A percentile compares a stretch with the other conserved stretches of the same genome.
Conservation (phyloP, 2,113 vertebrate species). For the Hippolais icterina region DNA sequence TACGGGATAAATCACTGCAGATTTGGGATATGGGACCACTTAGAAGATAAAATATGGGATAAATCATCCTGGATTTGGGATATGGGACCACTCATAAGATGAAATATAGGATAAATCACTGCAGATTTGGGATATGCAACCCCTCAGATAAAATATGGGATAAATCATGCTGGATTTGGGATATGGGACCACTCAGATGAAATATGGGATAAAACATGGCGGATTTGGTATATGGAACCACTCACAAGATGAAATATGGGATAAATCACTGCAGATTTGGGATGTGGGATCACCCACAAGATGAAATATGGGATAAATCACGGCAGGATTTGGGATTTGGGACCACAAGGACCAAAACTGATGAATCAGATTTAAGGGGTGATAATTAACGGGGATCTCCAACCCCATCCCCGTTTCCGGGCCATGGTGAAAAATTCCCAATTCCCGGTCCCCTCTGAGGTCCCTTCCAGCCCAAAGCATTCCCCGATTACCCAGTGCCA, state of each 20-base stretch:
- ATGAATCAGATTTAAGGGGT: too few species aligned
- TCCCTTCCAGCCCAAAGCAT: neutral
- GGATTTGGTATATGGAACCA: neutral
- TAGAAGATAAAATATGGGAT: neutral
- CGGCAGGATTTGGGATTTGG: neutral
- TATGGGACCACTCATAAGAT: neutral
- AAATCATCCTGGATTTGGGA: neutral
- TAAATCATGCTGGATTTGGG: neutral
- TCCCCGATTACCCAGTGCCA: neutral
- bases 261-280: neutral
- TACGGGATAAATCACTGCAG: rapidly evolving
- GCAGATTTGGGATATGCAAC: neutral
- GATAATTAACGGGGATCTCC: neutral
- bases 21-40: neutral
- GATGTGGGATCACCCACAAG: neutral
- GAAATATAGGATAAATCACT: neutral
- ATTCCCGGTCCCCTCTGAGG: too few species aligned
- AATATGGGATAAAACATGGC: neutral
- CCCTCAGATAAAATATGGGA: neutral
- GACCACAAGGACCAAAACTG: neutral
- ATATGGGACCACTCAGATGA: neutral
- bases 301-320: too few species aligned
- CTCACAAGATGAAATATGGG: too few species aligned
- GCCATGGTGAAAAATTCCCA: neutral
- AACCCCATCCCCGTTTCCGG: rapidly evolving